Base-by-base conservation (phyloP, 2,888 invertebrate species). In the Gerris lacustris region DNA sequence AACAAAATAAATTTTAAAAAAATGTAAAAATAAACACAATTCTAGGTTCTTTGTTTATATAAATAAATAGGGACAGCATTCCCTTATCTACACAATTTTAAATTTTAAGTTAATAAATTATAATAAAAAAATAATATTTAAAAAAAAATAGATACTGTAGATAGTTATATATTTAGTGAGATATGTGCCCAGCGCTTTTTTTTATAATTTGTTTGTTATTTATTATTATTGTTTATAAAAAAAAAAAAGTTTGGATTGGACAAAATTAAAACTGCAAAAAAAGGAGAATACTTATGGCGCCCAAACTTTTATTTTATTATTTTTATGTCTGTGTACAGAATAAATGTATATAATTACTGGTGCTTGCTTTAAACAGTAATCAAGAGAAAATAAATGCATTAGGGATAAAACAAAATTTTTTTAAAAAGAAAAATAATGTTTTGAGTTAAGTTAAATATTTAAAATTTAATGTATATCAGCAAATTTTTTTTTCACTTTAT, bases 261-360 rank as follows among this genome's bases (percentile, higher is more conserved):
- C 55, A 55, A 15, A 55, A 55, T 55, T 11, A 55, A 55, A 55
- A 55, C 15, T 2, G 55, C 9, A 15, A 55, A 55, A 55, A 55
- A 15, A 55, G 55, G 55, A 55, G 15, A 55, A 11, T 55, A 55
- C 55, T 55, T 55, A 67, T 70, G 47, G 11, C 62, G 62, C 15
- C 44, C 31, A 43, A 63, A 69, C 69, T 63, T 66, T 45, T 67
- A 66, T 44, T 63, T 63, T 68, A 44, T 67, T 67, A 63, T 63
- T 70, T 63, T 71, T 69, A 71, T 67, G 47, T 71, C 62, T 71
- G 63, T 71, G 71, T 71, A 71, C 71, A 71, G 69, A 69, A 55
- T 15, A 55, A 31, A 71, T 71, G 69, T 71, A 71, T 67, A 71
- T 71, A 71, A 71, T 68, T 47, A 69, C 63, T 71, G 71, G 71